A percentile compares a stretch with the other conserved stretches of the same genome.
Conservation (phyloP, 2,113 vertebrate genomes). For the Mirounga angustirostris region DNA sequence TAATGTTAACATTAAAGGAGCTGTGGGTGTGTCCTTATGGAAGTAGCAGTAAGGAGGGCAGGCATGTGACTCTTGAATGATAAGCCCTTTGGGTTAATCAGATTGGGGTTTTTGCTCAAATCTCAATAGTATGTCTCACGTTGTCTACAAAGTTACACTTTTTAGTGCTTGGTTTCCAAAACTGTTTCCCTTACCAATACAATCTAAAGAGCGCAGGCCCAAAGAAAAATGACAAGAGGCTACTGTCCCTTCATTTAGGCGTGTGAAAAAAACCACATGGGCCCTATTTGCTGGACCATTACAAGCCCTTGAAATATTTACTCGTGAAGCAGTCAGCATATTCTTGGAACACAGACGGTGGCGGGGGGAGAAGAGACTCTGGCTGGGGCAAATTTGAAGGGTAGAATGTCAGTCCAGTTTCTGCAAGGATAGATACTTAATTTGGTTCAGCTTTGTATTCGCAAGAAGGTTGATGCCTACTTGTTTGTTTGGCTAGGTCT, state of each 20-base stretch:
- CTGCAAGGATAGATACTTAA: conserved; percentile 22
- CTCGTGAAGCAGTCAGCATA: background rate
- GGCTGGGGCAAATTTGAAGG: background rate
- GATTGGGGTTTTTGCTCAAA: background rate
- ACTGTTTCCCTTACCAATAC: background rate
- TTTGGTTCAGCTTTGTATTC: conserved; percentile 39
- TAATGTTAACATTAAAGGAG: conserved; percentile 50
- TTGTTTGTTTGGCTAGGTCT: background rate
- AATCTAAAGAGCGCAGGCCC: conserved; percentile 57
- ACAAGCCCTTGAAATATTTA: background rate
- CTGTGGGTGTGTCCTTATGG: conserved; percentile 64
- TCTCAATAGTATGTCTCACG: background rate
- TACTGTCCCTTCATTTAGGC: conserved; percentile 23
- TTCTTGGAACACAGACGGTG: background rate
- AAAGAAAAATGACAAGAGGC: conserved; percentile 53
- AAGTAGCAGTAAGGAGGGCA: background rate
- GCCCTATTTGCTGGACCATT: background rate
- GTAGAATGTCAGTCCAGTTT: background rate
- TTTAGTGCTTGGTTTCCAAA: background rate
- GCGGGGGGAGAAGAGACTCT: background rate
- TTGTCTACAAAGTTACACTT: background rate
- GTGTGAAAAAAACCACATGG: background rate
- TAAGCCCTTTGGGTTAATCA: background rate
- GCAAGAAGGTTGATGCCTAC: background rate
- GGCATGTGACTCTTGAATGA: background rate